phyloP scores from a whole-genome alignment of 2,113 vertebrate species.

The Phylloscopus trochilus region DNA sequence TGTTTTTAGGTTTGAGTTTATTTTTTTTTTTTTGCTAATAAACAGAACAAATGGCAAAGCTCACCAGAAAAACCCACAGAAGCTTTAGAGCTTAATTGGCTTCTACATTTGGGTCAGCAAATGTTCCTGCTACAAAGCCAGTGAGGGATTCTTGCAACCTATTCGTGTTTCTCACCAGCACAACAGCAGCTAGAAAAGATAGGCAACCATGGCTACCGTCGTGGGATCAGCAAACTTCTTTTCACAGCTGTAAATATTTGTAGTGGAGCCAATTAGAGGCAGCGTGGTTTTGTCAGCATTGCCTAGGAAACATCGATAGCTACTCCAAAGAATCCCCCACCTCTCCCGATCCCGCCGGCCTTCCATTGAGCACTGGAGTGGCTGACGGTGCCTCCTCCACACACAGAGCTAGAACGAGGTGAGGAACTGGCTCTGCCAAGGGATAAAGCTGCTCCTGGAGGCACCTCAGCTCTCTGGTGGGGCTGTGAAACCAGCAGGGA shows the following conservation, averaged over 20 bases:
- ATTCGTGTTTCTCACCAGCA: background rate
- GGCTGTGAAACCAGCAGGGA: background rate
- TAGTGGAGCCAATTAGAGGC: constrained; percentile 60
- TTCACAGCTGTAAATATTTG: constrained; percentile 71
- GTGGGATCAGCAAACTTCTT: constrained; percentile 46
- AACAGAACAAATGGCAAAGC: constrained; percentile 12
- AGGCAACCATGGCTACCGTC: constrained; percentile 45
- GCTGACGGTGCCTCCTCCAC: background rate
- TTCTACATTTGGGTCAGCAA: constrained; percentile 39
- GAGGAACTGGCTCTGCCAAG: background rate
- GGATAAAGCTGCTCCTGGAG: background rate
- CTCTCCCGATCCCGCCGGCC: background rate
- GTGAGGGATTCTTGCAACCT: background rate
- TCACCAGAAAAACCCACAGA: constrained; percentile 18
- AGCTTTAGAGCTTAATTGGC: constrained; percentile 32
- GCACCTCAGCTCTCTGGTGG: background rate
- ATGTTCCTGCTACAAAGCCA: constrained; percentile 33
- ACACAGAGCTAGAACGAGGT: rapidly evolving
- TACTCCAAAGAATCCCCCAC: constrained; percentile 36
- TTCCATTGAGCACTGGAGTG: background rate
- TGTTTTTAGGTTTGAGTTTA: background rate
- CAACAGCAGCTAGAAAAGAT: constrained; percentile 33
- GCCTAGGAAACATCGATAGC: constrained; percentile 54
- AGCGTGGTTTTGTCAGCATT: constrained; percentile 34
- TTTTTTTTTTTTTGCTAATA: background rate